phyloP scores from a whole-genome alignment of 1,140 invertebrate genomes.

The Aphelenchoides besseyi region DNA sequence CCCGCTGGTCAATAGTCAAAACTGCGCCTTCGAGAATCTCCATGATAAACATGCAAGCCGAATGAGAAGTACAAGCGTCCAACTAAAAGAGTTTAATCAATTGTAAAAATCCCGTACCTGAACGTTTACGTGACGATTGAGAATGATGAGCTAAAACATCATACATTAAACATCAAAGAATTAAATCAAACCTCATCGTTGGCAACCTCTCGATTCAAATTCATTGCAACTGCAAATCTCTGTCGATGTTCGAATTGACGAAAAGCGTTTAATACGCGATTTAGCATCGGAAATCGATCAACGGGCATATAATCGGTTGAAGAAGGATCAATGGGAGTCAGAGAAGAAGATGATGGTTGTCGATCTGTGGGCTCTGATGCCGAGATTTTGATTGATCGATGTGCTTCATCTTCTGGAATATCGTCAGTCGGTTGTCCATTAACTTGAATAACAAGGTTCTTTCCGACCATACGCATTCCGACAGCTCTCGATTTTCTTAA shows the following conservation, averaged over 20 bases:
- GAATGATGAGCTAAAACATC: background rate
- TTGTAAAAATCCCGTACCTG: background rate
- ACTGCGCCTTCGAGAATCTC: background rate
- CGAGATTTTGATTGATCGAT: too few relatives aligned
- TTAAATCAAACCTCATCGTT: background rate
- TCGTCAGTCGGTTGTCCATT: conserved; percentile 15
- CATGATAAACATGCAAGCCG: conserved; percentile 8
- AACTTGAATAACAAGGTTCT: conserved; percentile 10
- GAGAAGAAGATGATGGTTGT: background rate
- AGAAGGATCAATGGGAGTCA: background rate
- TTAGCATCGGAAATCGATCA: background rate
- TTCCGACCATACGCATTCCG: conserved; percentile 13
- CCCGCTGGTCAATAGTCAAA: background rate
- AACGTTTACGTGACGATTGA: background rate
- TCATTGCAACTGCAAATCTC: background rate
- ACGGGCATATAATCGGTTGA: background rate
- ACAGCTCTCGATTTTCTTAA: background rate
- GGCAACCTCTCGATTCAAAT: background rate
- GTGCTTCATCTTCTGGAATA: background rate
- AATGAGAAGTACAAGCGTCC: background rate
- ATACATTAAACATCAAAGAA: background rate
- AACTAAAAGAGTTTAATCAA: background rate
- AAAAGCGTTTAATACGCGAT: background rate
- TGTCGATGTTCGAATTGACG: background rate
- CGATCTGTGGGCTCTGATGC: background rate